Conservation (phyloP, 2,888 invertebrate species). For the Phymatocera aterrima region DNA sequence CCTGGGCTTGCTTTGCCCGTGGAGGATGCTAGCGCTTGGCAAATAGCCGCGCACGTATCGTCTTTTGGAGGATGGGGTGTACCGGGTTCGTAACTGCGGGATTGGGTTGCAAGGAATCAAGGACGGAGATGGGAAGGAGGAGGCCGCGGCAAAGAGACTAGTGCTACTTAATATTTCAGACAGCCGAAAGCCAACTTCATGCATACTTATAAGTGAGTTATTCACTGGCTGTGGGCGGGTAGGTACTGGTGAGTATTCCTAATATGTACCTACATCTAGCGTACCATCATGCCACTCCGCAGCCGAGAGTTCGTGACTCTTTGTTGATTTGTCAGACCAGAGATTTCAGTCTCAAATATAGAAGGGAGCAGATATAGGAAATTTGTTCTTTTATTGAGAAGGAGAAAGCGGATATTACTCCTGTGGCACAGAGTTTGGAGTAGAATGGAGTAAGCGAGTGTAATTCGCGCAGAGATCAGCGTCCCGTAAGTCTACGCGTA, state of each 20-base stretch:
- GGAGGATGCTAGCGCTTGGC: neutral
- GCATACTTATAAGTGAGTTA: conserved; percentile 62
- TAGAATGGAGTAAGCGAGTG: neutral
- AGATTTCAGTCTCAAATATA: neutral
- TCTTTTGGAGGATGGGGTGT: neutral
- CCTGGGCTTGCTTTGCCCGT: neutral
- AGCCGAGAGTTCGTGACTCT: neutral
- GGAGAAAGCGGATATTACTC: neutral
- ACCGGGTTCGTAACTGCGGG: neutral
- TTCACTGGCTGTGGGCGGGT: too few species aligned
- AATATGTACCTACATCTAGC: conserved; percentile 35
- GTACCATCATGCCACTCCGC: neutral
- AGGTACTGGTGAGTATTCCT: conserved; percentile 27
- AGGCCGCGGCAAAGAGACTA: conserved; percentile 35
- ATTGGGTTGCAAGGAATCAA: neutral
- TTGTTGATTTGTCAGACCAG: conserved; percentile 10
- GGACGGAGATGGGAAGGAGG: neutral
- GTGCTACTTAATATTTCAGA: conserved; percentile 68
- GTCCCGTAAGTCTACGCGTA: too few species aligned
- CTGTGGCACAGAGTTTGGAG: neutral
- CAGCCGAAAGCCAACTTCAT: conserved; percentile 63
- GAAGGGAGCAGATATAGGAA: too few species aligned
- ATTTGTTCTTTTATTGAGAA: too few species aligned
- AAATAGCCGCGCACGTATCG: conserved; percentile 16
- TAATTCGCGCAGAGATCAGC: neutral